Percentiles rank a stretch among this genome's conserved stretches.
Evolutionary conservation across 2,797 vertebrate species (phyloP).

Genomic region (Decapterus maruadsi): DNA sequence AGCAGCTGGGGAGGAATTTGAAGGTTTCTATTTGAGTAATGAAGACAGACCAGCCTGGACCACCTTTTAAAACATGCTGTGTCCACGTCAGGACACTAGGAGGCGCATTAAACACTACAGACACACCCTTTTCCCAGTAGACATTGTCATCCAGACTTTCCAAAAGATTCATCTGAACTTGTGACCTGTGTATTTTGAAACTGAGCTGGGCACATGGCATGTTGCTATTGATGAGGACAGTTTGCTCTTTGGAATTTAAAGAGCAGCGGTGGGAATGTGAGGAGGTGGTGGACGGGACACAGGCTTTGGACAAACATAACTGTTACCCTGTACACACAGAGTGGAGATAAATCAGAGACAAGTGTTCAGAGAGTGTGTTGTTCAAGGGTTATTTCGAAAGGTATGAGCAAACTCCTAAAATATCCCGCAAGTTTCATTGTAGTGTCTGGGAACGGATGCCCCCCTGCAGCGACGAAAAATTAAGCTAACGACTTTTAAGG

Average conservation of each 20-base stretch:
- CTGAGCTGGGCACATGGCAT: background rate
- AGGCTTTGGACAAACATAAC: slow-evolving; percentile 54
- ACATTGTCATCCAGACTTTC: background rate
- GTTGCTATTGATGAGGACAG: background rate
- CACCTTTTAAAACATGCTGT: background rate
- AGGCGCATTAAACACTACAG: slow-evolving; percentile 30
- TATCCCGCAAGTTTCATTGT: too few species aligned
- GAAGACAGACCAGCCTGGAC: background rate
- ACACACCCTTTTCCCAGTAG: background rate
- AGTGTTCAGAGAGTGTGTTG: slow-evolving; percentile 40
- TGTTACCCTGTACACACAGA: slow-evolving; percentile 6
- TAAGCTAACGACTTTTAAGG: background rate
- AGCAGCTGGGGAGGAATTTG: background rate
- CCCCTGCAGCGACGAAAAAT: background rate
- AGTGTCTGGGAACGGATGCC: background rate
- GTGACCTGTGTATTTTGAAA: slow-evolving; percentile 21
- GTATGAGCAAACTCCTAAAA: slow-evolving; percentile 18
- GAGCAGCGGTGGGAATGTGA: slow-evolving; percentile 38
- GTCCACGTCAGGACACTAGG: slow-evolving; percentile 51
- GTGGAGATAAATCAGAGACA: slow-evolving; percentile 56
- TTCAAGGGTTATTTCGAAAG: slow-evolving; percentile 38
- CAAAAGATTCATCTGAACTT: slow-evolving; percentile 8
- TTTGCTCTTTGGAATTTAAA: slow-evolving; percentile 51
- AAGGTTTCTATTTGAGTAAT: slow-evolving; percentile 14
- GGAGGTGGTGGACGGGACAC: slow-evolving; percentile 11